phyloP scores from a whole-genome alignment of 2,888 invertebrate species.

The Mycalesis mineus region DNA sequence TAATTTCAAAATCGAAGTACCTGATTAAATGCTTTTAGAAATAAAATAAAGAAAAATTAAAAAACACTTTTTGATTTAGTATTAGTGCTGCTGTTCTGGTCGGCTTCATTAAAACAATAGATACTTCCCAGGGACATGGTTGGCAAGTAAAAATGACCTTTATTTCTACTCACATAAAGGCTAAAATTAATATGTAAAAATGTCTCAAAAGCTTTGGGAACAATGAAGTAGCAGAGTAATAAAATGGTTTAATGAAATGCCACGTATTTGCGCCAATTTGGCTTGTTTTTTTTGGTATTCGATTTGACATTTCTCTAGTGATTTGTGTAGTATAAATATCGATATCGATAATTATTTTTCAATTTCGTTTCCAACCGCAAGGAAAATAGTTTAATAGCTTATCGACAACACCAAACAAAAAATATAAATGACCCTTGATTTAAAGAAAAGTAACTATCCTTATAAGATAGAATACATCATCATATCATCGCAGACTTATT shows the following conservation, averaged over 20 bases:
- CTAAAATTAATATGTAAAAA: background rate
- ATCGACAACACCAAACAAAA: no score
- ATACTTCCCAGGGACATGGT: background rate
- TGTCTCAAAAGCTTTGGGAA: slow-evolving; percentile 4
- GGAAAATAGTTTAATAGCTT: background rate
- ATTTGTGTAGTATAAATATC: background rate
- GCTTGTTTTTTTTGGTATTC: background rate
- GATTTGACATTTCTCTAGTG: background rate
- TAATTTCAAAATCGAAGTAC: no score
- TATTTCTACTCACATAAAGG: background rate
- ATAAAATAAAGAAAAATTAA: background rate
- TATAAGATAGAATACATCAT: no score
- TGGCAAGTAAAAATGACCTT: background rate
- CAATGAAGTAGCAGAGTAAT: slow-evolving; percentile 22
- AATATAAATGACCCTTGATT: no score
- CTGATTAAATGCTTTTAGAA: no score
- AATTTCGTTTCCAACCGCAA: no score
- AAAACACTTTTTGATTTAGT: background rate
- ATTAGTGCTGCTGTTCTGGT: slow-evolving; percentile 11
- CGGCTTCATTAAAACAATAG: slow-evolving; percentile 18
- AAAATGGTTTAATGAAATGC: slow-evolving; percentile 18
- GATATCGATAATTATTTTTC: background rate
- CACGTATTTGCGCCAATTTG: slow-evolving; percentile 17
- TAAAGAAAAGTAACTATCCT: no score
- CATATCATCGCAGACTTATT: no score